Percentiles rank a stretch among this genome's conserved stretches.
phyloP scores from a whole-genome alignment of 2,888 invertebrate species.

The Cantharis nigra region DNA sequence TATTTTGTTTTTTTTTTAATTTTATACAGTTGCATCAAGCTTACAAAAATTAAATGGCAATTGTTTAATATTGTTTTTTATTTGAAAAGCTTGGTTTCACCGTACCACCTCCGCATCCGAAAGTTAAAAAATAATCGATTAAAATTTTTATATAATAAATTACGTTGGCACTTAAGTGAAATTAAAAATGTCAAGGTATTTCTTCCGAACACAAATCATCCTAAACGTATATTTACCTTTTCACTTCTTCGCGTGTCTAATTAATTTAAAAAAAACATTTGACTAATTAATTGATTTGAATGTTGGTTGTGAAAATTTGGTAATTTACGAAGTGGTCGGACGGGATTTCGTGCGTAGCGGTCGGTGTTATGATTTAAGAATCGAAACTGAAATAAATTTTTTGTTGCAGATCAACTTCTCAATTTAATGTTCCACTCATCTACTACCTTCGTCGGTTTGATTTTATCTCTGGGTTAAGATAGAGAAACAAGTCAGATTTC shows the following conservation, averaged over 20 bases:
- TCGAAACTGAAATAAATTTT: slow-evolving; percentile 4
- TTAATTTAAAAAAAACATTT: neutral
- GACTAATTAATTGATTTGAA: neutral
- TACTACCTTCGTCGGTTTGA: slow-evolving; percentile 14
- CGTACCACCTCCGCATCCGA: neutral
- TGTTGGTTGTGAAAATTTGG: neutral
- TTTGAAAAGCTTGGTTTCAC: neutral
- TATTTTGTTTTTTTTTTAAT: neutral
- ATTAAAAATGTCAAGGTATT: neutral
- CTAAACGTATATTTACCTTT: neutral
- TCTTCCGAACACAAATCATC: neutral
- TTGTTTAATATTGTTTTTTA: no score
- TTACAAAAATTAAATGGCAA: neutral
- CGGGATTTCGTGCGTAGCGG: neutral
- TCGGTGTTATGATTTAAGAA: slow-evolving; percentile 2
- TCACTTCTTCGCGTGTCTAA: neutral
- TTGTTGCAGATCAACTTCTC: slow-evolving; percentile 24
- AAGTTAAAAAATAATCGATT: neutral
- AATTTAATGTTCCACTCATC: slow-evolving; percentile 10
- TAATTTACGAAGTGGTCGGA: neutral
- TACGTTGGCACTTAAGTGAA: neutral
- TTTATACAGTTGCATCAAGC: neutral
- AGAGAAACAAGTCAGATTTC: slow-evolving; percentile 17
- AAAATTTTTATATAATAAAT: neutral
- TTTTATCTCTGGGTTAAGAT: slow-evolving; percentile 17